phyloP scores from a whole-genome alignment of 2,797 vertebrate genomes.

The Sebastes hubbsi region DNA sequence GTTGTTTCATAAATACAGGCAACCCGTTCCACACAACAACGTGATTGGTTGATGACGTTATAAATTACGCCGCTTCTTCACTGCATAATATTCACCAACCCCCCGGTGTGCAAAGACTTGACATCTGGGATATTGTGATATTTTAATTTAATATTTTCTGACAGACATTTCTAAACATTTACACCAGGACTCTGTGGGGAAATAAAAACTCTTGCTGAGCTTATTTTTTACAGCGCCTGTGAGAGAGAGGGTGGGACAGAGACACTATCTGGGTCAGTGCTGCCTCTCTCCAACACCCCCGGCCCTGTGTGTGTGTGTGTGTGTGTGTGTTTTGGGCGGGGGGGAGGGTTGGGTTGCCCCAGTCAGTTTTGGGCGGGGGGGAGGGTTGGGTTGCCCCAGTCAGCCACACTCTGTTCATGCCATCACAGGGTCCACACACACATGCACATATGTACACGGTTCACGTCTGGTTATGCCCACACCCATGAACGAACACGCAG shows the following conservation, averaged over 20 bases:
- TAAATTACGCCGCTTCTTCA: too few relatives aligned
- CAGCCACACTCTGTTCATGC: slow-evolving; percentile 41
- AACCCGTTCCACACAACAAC: too few relatives aligned
- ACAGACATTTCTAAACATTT: neutral
- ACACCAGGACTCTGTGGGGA: neutral
- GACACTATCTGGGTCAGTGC: slow-evolving; percentile 75
- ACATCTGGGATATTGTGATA: too few relatives aligned
- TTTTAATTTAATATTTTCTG: neutral
- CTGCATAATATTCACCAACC: too few relatives aligned
- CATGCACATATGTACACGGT: neutral
- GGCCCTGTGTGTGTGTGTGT: slow-evolving; percentile 26
- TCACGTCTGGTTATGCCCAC: slow-evolving; percentile 23
- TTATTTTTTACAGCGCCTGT: slow-evolving; percentile 43
- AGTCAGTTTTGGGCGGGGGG: slow-evolving; percentile 51
- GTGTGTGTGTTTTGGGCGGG: slow-evolving; percentile 33
- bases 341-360: slow-evolving; percentile 43
- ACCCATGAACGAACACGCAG: slow-evolving; percentile 5
- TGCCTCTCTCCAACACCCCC: slow-evolving; percentile 55
- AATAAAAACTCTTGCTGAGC: neutral
- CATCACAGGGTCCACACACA: slow-evolving; percentile 23
- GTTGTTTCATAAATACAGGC: too few relatives aligned
- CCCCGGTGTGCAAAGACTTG: too few relatives aligned
- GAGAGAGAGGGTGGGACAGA: slow-evolving; percentile 59
- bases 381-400: slow-evolving; percentile 41
- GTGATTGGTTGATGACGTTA: too few relatives aligned